These are phyloP conservation scores for Epinephelus lanceolatus DNA, from an alignment of 2,113 vertebrate genomes.

Conservation along the genomic window DNA sequence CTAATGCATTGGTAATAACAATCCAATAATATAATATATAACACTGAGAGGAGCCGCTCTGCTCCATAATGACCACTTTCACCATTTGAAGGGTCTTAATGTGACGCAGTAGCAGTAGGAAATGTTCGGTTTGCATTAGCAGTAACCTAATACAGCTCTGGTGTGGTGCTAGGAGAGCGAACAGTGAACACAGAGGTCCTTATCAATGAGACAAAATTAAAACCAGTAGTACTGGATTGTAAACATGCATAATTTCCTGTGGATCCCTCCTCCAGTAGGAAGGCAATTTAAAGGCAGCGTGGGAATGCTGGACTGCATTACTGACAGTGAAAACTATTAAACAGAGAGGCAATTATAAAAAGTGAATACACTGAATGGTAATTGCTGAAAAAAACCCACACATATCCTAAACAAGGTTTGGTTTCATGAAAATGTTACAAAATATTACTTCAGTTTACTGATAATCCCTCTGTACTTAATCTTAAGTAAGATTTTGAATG, in stretches of 20 bases:
- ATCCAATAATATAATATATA: neutral
- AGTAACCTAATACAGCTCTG: conserved; percentile 24
- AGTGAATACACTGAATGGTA: neutral
- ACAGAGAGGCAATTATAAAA: neutral
- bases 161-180: neutral
- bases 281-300: neutral
- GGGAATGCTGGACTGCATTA: neutral
- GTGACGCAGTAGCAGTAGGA: conserved; percentile 6
- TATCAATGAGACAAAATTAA: neutral
- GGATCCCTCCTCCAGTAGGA: neutral
- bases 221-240: neutral
- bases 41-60: conserved; percentile 7
- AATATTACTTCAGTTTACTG: neutral
- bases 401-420: neutral
- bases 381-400: neutral
- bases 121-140: conserved; percentile 25
- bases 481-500: neutral
- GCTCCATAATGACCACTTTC: conserved; percentile 17
- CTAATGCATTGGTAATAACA: conserved; percentile 19
- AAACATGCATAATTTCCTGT: neutral
- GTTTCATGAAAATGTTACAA: neutral
- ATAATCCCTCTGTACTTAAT: neutral
- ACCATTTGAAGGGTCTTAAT: conserved; percentile 1
- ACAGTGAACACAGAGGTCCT: conserved; percentile 6
- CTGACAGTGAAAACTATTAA: neutral